Evolutionary conservation across 2,113 vertebrate species (phyloP).

Genomic region (Myocastor coypus): DNA sequence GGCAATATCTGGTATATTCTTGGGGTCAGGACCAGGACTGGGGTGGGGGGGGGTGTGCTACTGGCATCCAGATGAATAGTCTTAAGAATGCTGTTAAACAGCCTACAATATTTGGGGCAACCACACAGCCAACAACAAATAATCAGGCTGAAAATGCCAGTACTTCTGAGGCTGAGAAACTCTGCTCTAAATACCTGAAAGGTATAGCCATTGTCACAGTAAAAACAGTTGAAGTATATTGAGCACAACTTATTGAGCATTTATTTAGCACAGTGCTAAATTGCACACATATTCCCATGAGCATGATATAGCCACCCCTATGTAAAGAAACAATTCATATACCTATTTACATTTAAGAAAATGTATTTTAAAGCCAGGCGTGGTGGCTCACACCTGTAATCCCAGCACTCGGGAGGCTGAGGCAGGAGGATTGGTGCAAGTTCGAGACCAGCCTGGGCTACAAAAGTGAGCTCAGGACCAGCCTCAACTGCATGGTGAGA

Average conservation of each 20-base stretch:
- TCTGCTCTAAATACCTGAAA: not conserved
- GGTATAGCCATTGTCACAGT: not conserved
- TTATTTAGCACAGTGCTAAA: not conserved
- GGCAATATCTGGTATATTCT: not conserved
- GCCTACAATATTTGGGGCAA: not conserved
- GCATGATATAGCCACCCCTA: not conserved
- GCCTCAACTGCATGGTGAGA: no score
- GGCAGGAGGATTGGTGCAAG: no score
- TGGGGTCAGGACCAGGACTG: not conserved
- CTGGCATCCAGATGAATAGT: not conserved
- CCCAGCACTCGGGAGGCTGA: no score
- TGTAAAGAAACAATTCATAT: not conserved
- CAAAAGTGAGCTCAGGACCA: no score
- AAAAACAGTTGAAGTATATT: not conserved
- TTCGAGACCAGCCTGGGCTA: no score
- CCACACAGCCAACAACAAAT: no score
- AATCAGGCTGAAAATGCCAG: not conserved
- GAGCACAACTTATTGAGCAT: not conserved
- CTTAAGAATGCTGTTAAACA: not conserved
- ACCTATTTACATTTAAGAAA: not conserved
- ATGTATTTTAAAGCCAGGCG: no score
- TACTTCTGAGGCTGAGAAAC: not conserved
- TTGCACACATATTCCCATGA: accelerated
- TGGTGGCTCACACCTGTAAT: no score
- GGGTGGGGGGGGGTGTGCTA: not conserved